Base-by-base conservation (phyloP, 2,113 vertebrate species). In the Himantopus leucocephalus region DNA sequence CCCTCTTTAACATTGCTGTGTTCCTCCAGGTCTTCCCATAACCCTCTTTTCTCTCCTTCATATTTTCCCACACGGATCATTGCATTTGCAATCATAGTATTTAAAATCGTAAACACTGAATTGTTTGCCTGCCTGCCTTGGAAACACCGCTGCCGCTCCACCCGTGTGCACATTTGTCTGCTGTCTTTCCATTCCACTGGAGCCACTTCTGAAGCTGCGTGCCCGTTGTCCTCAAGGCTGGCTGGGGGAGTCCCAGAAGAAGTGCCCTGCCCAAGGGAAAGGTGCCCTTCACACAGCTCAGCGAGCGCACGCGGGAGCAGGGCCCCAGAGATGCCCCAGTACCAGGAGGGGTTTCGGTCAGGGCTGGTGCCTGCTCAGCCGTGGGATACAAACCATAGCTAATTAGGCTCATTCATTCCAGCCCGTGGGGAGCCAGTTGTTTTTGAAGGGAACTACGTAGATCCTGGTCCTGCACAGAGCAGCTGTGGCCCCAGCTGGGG, bases 271-370 rank as follows among this genome's bases (percentile, higher is more conserved):
- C 23, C 2, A 9, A 26, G 24, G 34, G 41, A 58, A 37, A 24
- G 35, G 29, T 58, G 39, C 8, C 81, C 45, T 37, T 10, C 37
- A 41, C 47, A 59, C 3, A 10, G 68, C 43, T 73, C 14, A 5
- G 23, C 0, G 1, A 77, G 48, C 0, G 0, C 22, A 20, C 20
- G 8, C 0, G 0, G 20, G 39, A 81, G n/a, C 26, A 27, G 12
- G 21, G 21, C 7, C 26, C 16, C 59, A 34, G 30, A 26, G 41
- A n/a, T 29, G 30, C 24, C 22, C 17, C 3, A 0, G 14, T 35
- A 29, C 75, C 63, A 73, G 35, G 20, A 72, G 23, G 20, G 5
- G 21, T n/a, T 85, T 67, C 0, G 0, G 13, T 13, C 45, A 30
- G 21, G 50, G n/a, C 55, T 43, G 43, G 17, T 84, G 84, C 55